Percentiles rank a stretch among this genome's conserved stretches.
phyloP scores from a whole-genome alignment of 2,888 invertebrate species.

The Nomada fucata region DNA sequence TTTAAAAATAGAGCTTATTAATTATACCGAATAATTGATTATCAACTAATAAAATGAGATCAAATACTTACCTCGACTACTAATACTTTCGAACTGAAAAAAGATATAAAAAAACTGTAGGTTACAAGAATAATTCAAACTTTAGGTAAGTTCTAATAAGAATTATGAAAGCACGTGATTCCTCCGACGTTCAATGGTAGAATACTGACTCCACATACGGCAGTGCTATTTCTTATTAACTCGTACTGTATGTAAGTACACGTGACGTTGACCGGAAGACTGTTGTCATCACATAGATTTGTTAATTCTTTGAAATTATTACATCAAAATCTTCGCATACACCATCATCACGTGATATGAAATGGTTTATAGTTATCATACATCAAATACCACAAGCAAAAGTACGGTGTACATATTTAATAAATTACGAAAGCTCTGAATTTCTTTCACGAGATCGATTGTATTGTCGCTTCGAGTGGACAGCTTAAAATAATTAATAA shows the following conservation, averaged over 20 bases:
- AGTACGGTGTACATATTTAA: background rate
- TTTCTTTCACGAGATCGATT: too few relatives aligned
- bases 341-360: background rate
- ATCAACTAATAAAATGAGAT: too few relatives aligned
- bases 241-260: background rate
- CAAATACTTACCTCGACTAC: constrained; percentile 17
- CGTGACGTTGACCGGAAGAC: background rate
- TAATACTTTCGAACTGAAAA: background rate
- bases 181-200: background rate
- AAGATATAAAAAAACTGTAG: background rate
- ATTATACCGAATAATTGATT: background rate
- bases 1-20: background rate
- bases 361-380: too few relatives aligned
- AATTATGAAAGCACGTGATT: background rate
- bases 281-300: background rate
- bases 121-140: background rate
- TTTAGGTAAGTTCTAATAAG: background rate
- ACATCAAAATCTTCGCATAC: background rate
- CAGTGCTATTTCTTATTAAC: constrained; percentile 11
- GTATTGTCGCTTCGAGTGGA: too few relatives aligned
- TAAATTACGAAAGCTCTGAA: background rate
- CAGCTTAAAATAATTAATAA: too few relatives aligned
- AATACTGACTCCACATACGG: constrained; percentile 7
- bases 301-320: background rate
- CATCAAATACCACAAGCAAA: background rate